These are phyloP conservation scores for Bombus ignitus DNA, from an alignment of 1,140 invertebrate genomes.

Conservation along the genomic window DNA sequence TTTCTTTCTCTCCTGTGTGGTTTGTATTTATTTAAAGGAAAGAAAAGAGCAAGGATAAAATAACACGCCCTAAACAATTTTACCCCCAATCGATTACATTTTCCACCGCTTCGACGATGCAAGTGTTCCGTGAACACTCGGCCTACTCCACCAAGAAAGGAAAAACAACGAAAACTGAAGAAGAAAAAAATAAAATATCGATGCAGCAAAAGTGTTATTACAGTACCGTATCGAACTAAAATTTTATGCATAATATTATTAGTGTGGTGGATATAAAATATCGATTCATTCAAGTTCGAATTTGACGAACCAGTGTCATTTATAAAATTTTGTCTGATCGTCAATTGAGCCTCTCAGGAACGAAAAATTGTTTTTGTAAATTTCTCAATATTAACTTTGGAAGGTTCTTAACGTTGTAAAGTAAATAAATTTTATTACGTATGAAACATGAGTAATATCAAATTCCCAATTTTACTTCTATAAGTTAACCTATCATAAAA, in stretches of 20 bases:
- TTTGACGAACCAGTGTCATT: neutral
- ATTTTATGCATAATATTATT: neutral
- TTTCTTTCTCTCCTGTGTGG: neutral
- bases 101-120: neutral
- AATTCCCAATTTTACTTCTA: no score
- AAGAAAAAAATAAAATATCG: neutral
- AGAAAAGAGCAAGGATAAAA: neutral
- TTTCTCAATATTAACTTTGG: no score
- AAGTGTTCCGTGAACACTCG: conserved; percentile 11
- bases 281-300: neutral
- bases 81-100: conserved; percentile 10
- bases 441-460: no score
- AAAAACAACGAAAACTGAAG: neutral
- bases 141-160: no score
- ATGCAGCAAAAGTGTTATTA: conserved; percentile 1
- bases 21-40: neutral
- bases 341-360: no score
- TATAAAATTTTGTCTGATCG: no score
- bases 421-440: no score
- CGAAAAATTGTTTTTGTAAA: no score
- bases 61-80: conserved; percentile 9
- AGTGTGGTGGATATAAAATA: neutral
- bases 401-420: no score
- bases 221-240: neutral
- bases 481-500: no score